These are phyloP conservation scores for Pomacea maculata DNA, from an alignment of 1,140 invertebrate species.

Conservation along the genomic window DNA sequence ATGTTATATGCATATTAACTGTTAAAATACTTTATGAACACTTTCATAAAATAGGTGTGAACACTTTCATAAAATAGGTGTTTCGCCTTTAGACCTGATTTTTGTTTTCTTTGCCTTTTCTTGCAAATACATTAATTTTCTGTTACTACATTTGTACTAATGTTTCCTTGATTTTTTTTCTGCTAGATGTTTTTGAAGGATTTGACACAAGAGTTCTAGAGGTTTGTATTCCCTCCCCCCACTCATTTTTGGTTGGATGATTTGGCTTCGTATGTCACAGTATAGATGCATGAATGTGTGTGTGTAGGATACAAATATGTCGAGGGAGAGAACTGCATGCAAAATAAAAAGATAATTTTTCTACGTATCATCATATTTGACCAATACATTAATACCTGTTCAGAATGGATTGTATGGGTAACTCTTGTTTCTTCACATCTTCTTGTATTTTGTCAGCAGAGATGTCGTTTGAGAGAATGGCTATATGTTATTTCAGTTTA, in stretches of 20 bases:
- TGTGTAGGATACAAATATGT: neutral
- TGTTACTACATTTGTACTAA: no score
- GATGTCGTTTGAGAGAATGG: neutral
- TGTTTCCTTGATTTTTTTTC: conserved; percentile 24
- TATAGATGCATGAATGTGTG: neutral
- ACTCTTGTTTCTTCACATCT: neutral
- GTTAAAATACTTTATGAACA: no score
- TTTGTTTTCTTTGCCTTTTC: no score
- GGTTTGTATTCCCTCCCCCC: conserved; percentile 56
- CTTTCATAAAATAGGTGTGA: no score
- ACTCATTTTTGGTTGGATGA: no score
- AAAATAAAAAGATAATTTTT: neutral
- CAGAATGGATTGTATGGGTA: neutral
- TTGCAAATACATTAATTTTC: no score
- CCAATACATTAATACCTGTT: neutral
- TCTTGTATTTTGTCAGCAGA: neutral
- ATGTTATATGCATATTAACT: no score
- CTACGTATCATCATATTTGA: neutral
- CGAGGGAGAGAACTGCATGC: neutral
- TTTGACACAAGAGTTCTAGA: conserved; percentile 90
- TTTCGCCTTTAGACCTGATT: no score
- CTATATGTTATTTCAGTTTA: conserved; percentile 66
- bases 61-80: no score
- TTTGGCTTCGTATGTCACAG: no score
- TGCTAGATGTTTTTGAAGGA: conserved; percentile 81